Conservation (phyloP, 2,888 invertebrate genomes). For the Tuberolachnus salignus region DNA sequence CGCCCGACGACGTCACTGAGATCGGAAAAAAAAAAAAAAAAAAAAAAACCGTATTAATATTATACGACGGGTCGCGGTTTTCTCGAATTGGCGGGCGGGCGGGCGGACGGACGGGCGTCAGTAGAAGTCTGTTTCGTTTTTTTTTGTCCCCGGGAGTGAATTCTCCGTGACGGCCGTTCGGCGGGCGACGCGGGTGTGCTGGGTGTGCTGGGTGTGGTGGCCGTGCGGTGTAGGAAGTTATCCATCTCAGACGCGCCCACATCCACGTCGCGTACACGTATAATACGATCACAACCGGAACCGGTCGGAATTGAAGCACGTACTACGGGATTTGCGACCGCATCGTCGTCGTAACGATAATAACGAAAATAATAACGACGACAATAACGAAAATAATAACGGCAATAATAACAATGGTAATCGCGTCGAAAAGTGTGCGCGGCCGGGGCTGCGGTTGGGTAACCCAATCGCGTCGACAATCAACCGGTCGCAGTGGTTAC, state of each 20-base stretch:
- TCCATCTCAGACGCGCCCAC: background rate
- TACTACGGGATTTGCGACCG: conserved; percentile 1
- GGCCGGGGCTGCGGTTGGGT: background rate
- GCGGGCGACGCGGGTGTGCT: too few species aligned
- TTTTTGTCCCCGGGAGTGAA: background rate
- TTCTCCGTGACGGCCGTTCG: background rate
- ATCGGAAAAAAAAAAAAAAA: background rate
- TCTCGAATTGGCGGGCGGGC: too few species aligned
- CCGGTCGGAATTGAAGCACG: conserved; percentile 25
- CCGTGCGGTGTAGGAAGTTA: background rate
- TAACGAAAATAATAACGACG: background rate
- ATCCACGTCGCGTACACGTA: background rate
- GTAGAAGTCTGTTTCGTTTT: background rate
- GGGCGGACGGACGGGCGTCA: too few species aligned
- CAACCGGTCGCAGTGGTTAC: background rate
- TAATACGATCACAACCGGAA: background rate
- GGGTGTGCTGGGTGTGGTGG: too few species aligned
- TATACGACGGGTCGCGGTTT: background rate
- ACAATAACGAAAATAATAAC: background rate
- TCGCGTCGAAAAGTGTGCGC: background rate
- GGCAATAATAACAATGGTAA: background rate
- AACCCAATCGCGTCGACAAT: background rate
- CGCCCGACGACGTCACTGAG: background rate
- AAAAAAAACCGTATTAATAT: conserved; percentile 36
- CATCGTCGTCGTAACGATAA: background rate